Evolutionary conservation across 2,888 invertebrate species (phyloP).

Genomic region (Chorisops tibialis): DNA sequence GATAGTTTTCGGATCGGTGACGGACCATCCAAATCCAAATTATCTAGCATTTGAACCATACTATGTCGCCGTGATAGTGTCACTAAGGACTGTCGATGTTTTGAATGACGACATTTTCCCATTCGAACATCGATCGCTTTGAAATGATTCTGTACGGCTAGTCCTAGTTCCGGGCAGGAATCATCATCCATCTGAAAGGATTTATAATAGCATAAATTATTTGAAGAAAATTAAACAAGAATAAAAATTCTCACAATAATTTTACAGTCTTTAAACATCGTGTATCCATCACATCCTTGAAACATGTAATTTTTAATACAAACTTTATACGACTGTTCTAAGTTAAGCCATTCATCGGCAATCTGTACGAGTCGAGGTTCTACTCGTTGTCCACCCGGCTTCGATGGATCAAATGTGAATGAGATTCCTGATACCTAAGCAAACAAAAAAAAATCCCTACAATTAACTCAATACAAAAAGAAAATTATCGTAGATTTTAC

Average conservation of each 20-base stretch:
- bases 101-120: slow-evolving; percentile 67
- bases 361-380: slow-evolving; percentile 71
- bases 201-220: slow-evolving; percentile 18
- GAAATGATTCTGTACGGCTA: slow-evolving; percentile 87
- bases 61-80: slow-evolving; percentile 77
- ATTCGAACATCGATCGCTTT: slow-evolving; percentile 77
- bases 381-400: slow-evolving; percentile 67
- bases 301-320: slow-evolving; percentile 80
- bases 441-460: neutral
- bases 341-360: slow-evolving; percentile 78
- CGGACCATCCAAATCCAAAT: slow-evolving; percentile 65
- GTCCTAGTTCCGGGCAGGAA: slow-evolving; percentile 78
- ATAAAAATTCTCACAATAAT: slow-evolving; percentile 61
- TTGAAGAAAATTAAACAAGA: neutral
- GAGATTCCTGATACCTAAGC: slow-evolving; percentile 68
- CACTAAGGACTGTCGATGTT: slow-evolving; percentile 81
- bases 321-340: slow-evolving; percentile 68
- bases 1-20: slow-evolving; percentile 61
- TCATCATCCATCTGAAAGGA: slow-evolving; percentile 71
- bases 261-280: slow-evolving; percentile 66
- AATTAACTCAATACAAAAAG: too few relatives aligned
- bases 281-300: slow-evolving; percentile 82
- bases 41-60: slow-evolving; percentile 74
- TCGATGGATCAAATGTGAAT: slow-evolving; percentile 71
- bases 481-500: slow-evolving; percentile 45